Conservation (phyloP, 2,888 invertebrate species). For the Chymomyza procnemis region DNA sequence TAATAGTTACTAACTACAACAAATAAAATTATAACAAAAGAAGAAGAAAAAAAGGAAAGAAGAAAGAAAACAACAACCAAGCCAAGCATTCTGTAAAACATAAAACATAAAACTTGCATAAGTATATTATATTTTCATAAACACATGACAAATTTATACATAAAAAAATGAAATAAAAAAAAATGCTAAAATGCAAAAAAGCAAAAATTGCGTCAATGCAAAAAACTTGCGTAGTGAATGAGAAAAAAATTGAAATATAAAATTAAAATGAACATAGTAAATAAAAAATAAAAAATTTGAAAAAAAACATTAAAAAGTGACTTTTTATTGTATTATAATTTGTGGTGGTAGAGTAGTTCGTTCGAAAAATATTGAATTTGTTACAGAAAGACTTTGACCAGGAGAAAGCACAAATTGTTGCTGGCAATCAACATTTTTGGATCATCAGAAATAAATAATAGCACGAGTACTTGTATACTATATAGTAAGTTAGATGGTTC, state of each 20-base stretch:
- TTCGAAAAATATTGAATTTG: not conserved
- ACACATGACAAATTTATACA: constrained; percentile 74
- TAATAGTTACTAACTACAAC: constrained; percentile 64
- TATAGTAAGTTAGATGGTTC: too few species aligned
- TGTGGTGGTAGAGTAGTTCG: not conserved
- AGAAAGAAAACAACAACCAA: constrained; percentile 16
- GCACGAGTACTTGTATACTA: too few species aligned
- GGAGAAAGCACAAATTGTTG: too few species aligned
- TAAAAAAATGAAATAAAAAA: constrained; percentile 50
- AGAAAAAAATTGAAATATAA: constrained; percentile 43
- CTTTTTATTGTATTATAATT: not conserved
- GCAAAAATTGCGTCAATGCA: constrained; percentile 55
- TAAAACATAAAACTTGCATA: constrained; percentile 62
- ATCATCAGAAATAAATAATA: too few species aligned
- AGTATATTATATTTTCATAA: constrained; percentile 70
- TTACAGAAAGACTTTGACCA: too few species aligned
- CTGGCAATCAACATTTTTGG: too few species aligned
- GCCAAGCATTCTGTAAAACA: constrained; percentile 74
- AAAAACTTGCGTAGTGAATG: constrained; percentile 66
- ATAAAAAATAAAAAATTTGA: constrained; percentile 70
- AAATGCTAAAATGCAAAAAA: constrained; percentile 53
- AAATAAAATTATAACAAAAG: constrained; percentile 21
- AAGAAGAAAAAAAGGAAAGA: not conserved
- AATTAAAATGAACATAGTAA: constrained; percentile 46
- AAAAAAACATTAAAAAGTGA: constrained; percentile 18